Conservation (phyloP, 35 echinoderm and acorn worm genomes). For the Diadema setosum region DNA sequence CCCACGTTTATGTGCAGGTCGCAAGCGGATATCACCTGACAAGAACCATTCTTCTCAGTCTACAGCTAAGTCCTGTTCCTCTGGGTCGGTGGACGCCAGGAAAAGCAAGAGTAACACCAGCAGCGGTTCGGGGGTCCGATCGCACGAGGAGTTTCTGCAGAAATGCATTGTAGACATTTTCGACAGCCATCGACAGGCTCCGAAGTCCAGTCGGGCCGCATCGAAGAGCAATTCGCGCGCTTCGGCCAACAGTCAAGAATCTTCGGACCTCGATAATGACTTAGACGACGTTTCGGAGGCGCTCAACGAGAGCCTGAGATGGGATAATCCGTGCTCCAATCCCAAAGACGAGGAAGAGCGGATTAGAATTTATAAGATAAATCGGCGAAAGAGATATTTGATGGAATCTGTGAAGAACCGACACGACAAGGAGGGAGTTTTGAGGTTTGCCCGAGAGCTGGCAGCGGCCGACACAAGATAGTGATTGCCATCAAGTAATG, state of each 20-base stretch:
- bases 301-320: constrained; percentile 82
- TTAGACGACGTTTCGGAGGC: constrained; percentile 6
- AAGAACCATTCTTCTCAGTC: neutral
- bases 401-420: constrained; percentile 58
- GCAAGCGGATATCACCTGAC: neutral
- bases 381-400: constrained; percentile 86
- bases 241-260: neutral
- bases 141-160: neutral
- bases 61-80: neutral
- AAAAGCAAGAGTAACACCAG: constrained; percentile 1
- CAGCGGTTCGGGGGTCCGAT: neutral
- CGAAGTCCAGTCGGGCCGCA: neutral
- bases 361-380: constrained; percentile 87
- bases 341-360: constrained; percentile 73
- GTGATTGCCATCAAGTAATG: no score
- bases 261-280: constrained; percentile 16
- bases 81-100: neutral
- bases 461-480: no score
- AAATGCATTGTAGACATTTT: constrained; percentile 9
- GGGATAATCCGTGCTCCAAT: constrained; percentile 73
- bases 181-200: neutral
- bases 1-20: neutral
- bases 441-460: constrained; percentile 73
- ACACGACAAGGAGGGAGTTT: constrained; percentile 85
- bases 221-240: neutral